phyloP scores from a whole-genome alignment of 2,797 vertebrate genomes.

The Sebastes hopkinsi region DNA sequence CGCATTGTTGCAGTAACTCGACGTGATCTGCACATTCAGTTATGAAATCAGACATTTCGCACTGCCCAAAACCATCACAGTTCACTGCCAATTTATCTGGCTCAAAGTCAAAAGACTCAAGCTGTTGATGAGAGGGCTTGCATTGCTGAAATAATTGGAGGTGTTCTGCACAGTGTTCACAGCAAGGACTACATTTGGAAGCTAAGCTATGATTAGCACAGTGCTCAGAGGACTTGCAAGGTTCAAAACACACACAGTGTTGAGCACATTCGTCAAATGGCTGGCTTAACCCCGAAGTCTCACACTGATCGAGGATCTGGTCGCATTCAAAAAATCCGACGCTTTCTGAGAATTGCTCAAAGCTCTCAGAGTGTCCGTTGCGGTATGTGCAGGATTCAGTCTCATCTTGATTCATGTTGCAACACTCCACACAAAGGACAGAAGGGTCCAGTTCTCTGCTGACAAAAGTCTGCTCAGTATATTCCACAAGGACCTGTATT shows the following conservation, averaged over 20 bases:
- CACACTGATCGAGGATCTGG: constrained; percentile 35
- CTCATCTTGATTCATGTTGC: constrained; percentile 33
- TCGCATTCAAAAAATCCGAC: constrained; percentile 55
- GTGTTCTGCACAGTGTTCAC: constrained; percentile 67
- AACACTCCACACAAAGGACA: constrained; percentile 34
- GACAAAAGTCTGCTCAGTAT: constrained; percentile 46
- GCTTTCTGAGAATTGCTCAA: constrained; percentile 58
- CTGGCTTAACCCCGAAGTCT: constrained; percentile 62
- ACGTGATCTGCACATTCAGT: constrained; percentile 25
- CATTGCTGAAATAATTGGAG: constrained; percentile 71
- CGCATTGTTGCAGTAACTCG: constrained; percentile 35
- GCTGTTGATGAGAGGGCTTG: constrained; percentile 55
- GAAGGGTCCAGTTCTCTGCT: constrained; percentile 46
- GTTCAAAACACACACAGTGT: constrained; percentile 69
- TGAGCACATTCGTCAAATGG: constrained; percentile 62
- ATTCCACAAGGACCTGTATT: constrained; percentile 60
- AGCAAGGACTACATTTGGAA: constrained; percentile 54
- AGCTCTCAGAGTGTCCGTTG: constrained; percentile 43
- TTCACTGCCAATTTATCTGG: constrained; percentile 51
- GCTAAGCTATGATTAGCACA: constrained; percentile 71
- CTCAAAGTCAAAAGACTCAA: constrained; percentile 55
- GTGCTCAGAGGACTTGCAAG: constrained; percentile 60
- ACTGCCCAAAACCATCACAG: constrained; percentile 46
- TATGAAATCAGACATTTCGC: constrained; percentile 42
- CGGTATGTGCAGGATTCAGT: constrained; percentile 39